Conservation (phyloP, 2,888 invertebrate species). For the Nymphalis polychloros region DNA sequence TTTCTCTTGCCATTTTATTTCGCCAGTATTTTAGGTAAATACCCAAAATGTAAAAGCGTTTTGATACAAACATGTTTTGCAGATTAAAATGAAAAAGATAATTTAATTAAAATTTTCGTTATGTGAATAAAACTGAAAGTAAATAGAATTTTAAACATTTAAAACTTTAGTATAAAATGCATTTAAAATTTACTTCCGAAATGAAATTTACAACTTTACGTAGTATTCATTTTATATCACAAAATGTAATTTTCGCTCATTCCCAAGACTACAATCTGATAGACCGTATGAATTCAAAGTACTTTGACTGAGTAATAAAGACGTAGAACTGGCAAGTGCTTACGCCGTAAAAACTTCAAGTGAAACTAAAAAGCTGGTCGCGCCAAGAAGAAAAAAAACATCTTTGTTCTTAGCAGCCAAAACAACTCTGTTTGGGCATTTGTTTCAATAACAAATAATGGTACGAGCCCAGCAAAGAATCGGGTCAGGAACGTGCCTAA, state of each 20-base stretch:
- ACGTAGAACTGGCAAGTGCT: slow-evolving; percentile 53
- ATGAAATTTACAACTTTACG: background rate
- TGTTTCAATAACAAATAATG: slow-evolving; percentile 66
- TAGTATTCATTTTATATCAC: slow-evolving; percentile 29
- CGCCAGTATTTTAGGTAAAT: background rate
- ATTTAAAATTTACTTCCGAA: background rate
- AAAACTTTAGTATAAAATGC: too few species aligned
- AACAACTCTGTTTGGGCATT: slow-evolving; percentile 75
- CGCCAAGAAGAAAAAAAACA: slow-evolving; percentile 59
- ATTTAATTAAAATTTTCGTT: too few species aligned
- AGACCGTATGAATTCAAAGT: slow-evolving; percentile 53
- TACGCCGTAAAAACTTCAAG: slow-evolving; percentile 67
- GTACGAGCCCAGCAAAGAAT: slow-evolving; percentile 34
- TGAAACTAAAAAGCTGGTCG: slow-evolving; percentile 51
- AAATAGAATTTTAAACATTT: too few species aligned
- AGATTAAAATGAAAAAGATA: too few species aligned
- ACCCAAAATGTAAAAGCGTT: background rate
- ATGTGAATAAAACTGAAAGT: too few species aligned
- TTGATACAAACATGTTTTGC: too few species aligned
- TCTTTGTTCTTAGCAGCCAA: slow-evolving; percentile 77
- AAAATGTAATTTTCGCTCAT: slow-evolving; percentile 44
- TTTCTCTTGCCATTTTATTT: slow-evolving; percentile 18
- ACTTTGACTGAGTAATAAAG: slow-evolving; percentile 56
- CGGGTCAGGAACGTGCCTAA: slow-evolving; percentile 66
- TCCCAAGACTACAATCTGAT: slow-evolving; percentile 43